Percentiles rank a stretch among this genome's conserved stretches.
Conservation (phyloP, 2,797 vertebrate genomes). For the Eupleurogrammus muticus region DNA sequence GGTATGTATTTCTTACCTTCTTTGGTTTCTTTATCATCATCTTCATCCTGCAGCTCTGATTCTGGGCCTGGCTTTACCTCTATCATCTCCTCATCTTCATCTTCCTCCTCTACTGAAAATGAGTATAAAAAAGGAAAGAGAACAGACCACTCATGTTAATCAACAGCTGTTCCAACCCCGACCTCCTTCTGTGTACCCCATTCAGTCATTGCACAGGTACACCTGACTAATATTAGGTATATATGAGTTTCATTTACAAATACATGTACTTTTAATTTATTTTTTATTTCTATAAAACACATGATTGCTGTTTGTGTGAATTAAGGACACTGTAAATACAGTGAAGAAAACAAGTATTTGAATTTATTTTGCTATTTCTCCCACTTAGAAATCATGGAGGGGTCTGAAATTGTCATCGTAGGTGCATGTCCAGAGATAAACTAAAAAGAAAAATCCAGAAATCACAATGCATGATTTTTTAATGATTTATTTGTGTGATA, state of each 20-base stretch:
- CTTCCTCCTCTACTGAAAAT: slow-evolving; percentile 88
- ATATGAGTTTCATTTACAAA: slow-evolving; percentile 64
- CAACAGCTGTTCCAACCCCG: slow-evolving; percentile 76
- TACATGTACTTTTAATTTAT: slow-evolving; percentile 48
- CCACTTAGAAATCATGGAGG: too few species aligned
- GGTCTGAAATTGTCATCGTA: too few species aligned
- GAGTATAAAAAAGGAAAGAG: slow-evolving; percentile 11
- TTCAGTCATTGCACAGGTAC: slow-evolving; percentile 73
- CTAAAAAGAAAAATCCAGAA: too few species aligned
- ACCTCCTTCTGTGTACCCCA: slow-evolving; percentile 64
- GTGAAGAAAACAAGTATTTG: too few species aligned
- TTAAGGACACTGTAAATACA: background rate
- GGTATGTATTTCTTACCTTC: slow-evolving; percentile 84
- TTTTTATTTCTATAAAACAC: background rate
- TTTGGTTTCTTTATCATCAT: slow-evolving; percentile 90
- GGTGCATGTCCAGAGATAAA: too few species aligned
- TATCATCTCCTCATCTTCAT: slow-evolving; percentile 94
- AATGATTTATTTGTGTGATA: too few species aligned
- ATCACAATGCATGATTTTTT: too few species aligned
- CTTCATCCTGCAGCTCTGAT: slow-evolving; percentile 89
- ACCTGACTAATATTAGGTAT: slow-evolving; percentile 75
- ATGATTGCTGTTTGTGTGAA: background rate
- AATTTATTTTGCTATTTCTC: too few species aligned
- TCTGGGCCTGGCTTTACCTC: slow-evolving; percentile 89
- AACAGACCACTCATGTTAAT: slow-evolving; percentile 73